These are phyloP conservation scores for Synergus gifuensis DNA, from an alignment of 2,888 invertebrate genomes.

Conservation along the genomic window DNA sequence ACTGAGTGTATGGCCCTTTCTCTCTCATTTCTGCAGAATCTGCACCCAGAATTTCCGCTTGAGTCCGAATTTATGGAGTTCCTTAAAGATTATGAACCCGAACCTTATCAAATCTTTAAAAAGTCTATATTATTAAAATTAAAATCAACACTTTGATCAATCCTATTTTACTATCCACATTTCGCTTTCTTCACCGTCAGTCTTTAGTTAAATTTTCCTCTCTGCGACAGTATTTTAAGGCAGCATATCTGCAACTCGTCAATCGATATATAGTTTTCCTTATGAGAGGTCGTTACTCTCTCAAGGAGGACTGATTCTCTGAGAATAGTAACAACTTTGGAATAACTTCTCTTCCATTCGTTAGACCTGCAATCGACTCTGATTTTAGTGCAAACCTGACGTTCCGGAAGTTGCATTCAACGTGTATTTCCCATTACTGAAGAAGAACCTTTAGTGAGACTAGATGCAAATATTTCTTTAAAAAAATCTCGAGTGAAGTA, in stretches of 20 bases:
- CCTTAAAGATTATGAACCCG: no score
- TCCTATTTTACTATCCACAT: background rate
- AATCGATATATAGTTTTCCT: constrained; percentile 12
- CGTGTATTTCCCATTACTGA: background rate
- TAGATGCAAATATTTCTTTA: background rate
- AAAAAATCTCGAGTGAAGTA: no score
- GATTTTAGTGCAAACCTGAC: constrained; percentile 20
- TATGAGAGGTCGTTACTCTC: constrained; percentile 25
- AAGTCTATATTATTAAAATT: no score
- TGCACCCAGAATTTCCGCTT: no score
- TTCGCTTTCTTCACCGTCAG: background rate
- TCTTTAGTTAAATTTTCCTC: background rate
- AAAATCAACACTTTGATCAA: no score
- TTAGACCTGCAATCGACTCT: constrained; percentile 2
- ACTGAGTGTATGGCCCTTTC: no score
- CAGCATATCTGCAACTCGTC: constrained; percentile 9
- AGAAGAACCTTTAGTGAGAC: constrained; percentile 28
- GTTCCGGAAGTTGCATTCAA: background rate
- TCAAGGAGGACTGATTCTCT: constrained; percentile 19
- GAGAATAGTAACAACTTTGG: constrained; percentile 3
- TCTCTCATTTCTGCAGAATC: no score
- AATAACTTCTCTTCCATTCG: background rate
- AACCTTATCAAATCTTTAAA: no score
- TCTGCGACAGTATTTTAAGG: background rate
- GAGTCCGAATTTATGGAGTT: no score